A percentile compares a stretch with the other conserved stretches of the same genome.
phyloP scores from a whole-genome alignment of 2,113 vertebrate genomes.

The Tautogolabrus adspersus region DNA sequence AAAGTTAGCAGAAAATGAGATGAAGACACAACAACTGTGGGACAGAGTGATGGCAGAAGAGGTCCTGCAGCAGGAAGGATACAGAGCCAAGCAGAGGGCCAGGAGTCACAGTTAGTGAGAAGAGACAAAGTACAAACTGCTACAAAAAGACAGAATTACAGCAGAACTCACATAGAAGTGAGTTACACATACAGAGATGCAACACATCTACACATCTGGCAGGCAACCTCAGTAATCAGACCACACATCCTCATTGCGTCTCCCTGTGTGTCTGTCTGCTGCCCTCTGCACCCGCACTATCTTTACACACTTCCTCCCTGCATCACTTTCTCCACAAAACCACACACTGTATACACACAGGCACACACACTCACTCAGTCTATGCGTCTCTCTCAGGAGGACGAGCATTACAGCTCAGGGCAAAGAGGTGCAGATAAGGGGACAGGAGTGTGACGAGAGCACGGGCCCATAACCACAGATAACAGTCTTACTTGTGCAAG shows the following conservation, averaged over 20 bases:
- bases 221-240: conserved; percentile 59
- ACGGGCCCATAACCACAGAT: conserved; percentile 74
- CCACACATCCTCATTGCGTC: conserved; percentile 71
- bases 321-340: conserved; percentile 16
- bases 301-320: conserved; percentile 64
- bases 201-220: conserved; percentile 54
- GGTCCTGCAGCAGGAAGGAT: conserved; percentile 55
- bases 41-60: conserved; percentile 73
- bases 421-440: conserved; percentile 74
- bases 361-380: conserved; percentile 30
- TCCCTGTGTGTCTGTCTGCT: conserved; percentile 69
- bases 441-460: conserved; percentile 77
- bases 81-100: conserved; percentile 33
- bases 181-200: conserved; percentile 36
- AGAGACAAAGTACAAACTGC: conserved; percentile 6
- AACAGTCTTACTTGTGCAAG: conserved; percentile 33
- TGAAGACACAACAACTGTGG: conserved; percentile 45
- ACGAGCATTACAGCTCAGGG: conserved; percentile 65
- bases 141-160: conserved; percentile 55
- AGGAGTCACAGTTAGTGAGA: conserved; percentile 49
- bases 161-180: conserved; percentile 29
- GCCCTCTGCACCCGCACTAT: conserved; percentile 74
- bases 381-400: conserved; percentile 60
- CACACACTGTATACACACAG: conserved; percentile 12
- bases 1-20: conserved; percentile 21